Percentiles rank a stretch among this genome's conserved stretches.
These are phyloP conservation scores for Drosophila guanche DNA, from an alignment of 1,140 invertebrate species.

Conservation along the genomic window DNA sequence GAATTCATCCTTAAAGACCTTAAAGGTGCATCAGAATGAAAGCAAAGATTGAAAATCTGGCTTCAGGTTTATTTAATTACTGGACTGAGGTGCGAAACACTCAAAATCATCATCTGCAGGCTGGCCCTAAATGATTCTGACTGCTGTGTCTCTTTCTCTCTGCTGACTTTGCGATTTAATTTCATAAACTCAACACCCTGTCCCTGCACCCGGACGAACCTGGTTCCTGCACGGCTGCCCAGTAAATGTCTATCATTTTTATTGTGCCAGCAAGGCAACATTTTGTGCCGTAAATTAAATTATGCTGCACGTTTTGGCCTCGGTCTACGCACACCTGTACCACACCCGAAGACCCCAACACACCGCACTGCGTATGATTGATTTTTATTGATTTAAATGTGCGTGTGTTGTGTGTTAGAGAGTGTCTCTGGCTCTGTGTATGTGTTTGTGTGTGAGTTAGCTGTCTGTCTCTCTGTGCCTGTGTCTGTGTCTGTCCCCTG, in stretches of 20 bases:
- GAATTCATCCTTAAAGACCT: conserved; percentile 27
- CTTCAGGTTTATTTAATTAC: conserved; percentile 20
- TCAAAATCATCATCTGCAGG: conserved; percentile 9
- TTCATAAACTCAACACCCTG: conserved; percentile 39
- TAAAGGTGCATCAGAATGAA: conserved; percentile 15
- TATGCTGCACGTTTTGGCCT: conserved; percentile 56
- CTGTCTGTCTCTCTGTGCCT: conserved; percentile 6
- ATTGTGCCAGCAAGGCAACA: conserved; percentile 37
- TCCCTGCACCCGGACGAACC: neutral
- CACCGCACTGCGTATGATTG: conserved; percentile 65
- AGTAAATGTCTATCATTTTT: conserved; percentile 61
- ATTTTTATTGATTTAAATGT: conserved; percentile 76
- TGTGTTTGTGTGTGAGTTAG: conserved; percentile 1
- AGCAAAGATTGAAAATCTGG: conserved; percentile 13
- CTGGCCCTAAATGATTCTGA: conserved; percentile 17
- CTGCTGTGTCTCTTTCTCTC: conserved; percentile 6
- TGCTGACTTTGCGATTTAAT: conserved; percentile 26
- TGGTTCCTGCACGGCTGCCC: neutral
- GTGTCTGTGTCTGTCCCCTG: no score
- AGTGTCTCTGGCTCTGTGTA: neutral
- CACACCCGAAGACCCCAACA: neutral
- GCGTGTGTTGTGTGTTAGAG: conserved; percentile 19
- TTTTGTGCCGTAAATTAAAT: conserved; percentile 66
- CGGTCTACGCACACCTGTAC: conserved; percentile 35
- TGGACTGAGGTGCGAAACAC: conserved; percentile 6